Percentiles rank a stretch among this genome's conserved stretches.
Evolutionary conservation across 2,797 vertebrate genomes (phyloP).

Genomic region (Periophthalmus magnuspinnatus): DNA sequence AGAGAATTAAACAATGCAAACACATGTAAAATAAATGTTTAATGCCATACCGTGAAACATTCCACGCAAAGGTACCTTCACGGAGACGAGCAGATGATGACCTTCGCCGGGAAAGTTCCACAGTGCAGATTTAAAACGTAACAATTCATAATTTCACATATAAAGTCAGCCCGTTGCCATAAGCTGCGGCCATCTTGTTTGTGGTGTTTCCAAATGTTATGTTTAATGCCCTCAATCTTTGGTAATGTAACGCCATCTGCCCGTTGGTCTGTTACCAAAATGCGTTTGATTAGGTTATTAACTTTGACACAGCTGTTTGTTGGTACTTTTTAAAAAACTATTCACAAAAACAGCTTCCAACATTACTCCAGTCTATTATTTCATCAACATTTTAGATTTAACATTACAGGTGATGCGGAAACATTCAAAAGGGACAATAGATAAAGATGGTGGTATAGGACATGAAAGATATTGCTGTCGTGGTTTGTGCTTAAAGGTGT

Average conservation of each 20-base stretch:
- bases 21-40: too few relatives aligned
- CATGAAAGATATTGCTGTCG: neutral
- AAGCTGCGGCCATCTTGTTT: neutral
- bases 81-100: too few relatives aligned
- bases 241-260: conserved; percentile 5
- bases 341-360: neutral
- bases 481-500: neutral
- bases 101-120: too few relatives aligned
- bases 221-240: neutral
- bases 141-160: neutral
- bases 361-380: neutral
- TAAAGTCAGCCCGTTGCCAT: neutral
- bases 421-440: neutral
- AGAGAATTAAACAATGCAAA: too few relatives aligned
- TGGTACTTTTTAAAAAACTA: neutral
- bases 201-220: neutral
- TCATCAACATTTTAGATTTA: neutral
- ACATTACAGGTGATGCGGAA: neutral
- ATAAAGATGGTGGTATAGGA: too few relatives aligned
- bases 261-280: conserved; percentile 3
- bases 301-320: conserved; percentile 1
- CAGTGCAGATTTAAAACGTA: neutral
- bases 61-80: too few relatives aligned
- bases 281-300: neutral
- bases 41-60: too few relatives aligned